Evolutionary conservation across 2,888 invertebrate genomes (phyloP).

Genomic region (Rotaria sp.): DNA sequence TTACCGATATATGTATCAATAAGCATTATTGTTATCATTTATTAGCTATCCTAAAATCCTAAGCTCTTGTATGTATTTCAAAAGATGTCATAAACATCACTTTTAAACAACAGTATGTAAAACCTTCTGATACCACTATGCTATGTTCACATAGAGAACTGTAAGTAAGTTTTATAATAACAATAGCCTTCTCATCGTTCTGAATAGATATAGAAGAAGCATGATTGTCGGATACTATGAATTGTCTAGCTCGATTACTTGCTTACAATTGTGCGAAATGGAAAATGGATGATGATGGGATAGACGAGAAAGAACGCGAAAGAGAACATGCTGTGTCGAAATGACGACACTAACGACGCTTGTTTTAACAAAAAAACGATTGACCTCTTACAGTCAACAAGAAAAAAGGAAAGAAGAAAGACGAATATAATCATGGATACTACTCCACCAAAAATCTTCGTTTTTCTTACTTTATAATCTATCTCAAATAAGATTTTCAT

Average conservation of each 20-base stretch:
- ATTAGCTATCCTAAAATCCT: too few relatives aligned
- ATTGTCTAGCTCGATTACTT: not conserved
- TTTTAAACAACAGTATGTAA: too few relatives aligned
- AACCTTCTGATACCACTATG: too few relatives aligned
- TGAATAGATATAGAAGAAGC: too few relatives aligned
- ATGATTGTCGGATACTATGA: not conserved
- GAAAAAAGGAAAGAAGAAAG: not conserved
- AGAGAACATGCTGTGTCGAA: not conserved
- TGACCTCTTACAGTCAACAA: slow-evolving; percentile 14
- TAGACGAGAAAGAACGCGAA: not conserved
- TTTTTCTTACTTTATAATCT: not conserved
- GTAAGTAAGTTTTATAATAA: too few relatives aligned
- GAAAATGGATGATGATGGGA: not conserved
- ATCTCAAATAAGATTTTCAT: not conserved
- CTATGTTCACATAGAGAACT: too few relatives aligned
- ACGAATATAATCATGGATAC: slow-evolving; percentile 10
- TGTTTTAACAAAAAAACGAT: not conserved
- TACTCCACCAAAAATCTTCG: not conserved
- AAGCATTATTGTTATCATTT: too few relatives aligned
- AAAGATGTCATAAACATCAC: too few relatives aligned
- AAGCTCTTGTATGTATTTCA: too few relatives aligned
- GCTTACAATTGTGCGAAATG: not conserved
- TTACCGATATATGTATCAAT: too few relatives aligned
- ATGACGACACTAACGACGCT: not conserved
- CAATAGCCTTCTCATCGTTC: too few relatives aligned